These are phyloP conservation scores for Megastigmus dorsalis DNA, from an alignment of 2,888 invertebrate species.

Conservation along the genomic window DNA sequence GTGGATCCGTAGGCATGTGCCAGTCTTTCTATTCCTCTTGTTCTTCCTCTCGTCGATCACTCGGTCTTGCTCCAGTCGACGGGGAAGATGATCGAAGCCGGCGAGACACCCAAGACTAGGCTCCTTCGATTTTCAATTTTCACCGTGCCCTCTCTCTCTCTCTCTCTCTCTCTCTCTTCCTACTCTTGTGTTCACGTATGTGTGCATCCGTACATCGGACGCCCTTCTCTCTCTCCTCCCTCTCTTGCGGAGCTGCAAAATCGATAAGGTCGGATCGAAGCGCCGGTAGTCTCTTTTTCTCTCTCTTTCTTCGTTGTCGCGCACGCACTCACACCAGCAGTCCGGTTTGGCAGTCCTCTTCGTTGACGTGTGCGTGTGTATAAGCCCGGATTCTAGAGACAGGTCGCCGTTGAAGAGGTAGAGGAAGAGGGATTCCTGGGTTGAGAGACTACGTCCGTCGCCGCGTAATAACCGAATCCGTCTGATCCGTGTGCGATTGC, in stretches of 20 bases:
- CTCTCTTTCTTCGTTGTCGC: neutral
- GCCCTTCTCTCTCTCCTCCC: neutral
- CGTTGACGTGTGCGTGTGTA: neutral
- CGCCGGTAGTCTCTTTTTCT: constrained; percentile 18
- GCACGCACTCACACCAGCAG: neutral
- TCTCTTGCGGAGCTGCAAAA: constrained; percentile 9
- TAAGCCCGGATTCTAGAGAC: neutral
- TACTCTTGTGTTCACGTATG: neutral
- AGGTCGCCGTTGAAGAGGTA: neutral
- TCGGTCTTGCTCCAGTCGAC: too few relatives aligned
- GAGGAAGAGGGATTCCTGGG: neutral
- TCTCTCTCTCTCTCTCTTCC: neutral
- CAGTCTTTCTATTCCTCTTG: too few relatives aligned
- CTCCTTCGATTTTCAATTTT: too few relatives aligned
- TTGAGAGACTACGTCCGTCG: neutral
- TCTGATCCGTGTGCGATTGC: too few relatives aligned
- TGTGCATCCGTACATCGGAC: neutral
- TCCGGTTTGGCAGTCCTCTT: too few relatives aligned
- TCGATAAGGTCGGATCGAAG: constrained; percentile 46
- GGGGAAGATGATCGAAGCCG: too few relatives aligned
- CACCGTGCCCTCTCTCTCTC: neutral
- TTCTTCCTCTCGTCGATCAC: too few relatives aligned
- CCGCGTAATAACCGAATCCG: too few relatives aligned
- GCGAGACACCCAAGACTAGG: too few relatives aligned
- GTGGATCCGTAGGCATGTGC: too few relatives aligned